A percentile compares a stretch with the other conserved stretches of the same genome.
Conservation (phyloP, 2,888 invertebrate genomes). For the Pristionchus entomophagus region DNA sequence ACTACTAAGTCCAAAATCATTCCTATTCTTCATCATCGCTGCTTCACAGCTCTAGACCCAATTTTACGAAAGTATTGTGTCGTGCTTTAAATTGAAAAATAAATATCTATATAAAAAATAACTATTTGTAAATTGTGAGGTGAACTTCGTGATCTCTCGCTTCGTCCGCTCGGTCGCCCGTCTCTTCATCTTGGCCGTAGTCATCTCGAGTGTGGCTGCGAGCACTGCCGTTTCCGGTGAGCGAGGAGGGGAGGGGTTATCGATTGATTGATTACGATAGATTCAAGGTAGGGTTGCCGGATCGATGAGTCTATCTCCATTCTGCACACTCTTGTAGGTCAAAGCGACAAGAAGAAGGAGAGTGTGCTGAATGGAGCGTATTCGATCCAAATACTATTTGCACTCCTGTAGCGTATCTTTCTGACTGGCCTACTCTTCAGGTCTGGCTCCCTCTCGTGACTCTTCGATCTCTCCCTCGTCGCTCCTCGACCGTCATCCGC, state of each 20-base stretch:
- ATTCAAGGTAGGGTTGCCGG: background rate
- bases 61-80: too few relatives aligned
- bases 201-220: constrained; percentile 65
- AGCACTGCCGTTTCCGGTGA: constrained; percentile 54
- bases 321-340: too few relatives aligned
- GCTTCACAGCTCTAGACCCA: too few relatives aligned
- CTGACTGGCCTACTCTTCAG: too few relatives aligned
- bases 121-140: constrained; percentile 79
- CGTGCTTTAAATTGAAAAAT: too few relatives aligned
- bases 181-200: constrained; percentile 90
- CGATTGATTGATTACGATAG: background rate
- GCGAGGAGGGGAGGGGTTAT: too few relatives aligned
- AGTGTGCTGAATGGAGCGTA: background rate
- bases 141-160: constrained; percentile 88
- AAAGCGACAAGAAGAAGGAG: too few relatives aligned
- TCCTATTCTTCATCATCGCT: too few relatives aligned
- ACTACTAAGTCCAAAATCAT: too few relatives aligned
- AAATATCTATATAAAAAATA: too few relatives aligned
- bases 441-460: background rate
- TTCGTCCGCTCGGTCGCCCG: constrained; percentile 96
- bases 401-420: too few relatives aligned
- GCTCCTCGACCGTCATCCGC: constrained; percentile 19
- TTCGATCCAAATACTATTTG: too few relatives aligned
- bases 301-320: background rate
- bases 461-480: background rate